Conservation (phyloP, 2,888 invertebrate genomes). For the Plebejus argus region DNA sequence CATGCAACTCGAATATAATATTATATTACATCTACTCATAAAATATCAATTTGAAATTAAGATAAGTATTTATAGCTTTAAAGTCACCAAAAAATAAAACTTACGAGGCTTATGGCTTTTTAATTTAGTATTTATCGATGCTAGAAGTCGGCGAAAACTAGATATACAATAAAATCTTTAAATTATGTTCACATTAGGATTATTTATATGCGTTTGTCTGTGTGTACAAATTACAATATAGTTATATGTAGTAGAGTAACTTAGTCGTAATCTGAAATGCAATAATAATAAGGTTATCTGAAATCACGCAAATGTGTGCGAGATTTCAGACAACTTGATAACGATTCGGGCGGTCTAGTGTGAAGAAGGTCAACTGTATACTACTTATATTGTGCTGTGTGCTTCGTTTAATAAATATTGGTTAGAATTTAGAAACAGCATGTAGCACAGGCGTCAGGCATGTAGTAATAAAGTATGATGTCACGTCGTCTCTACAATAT, state of each 20-base stretch:
- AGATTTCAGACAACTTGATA: no score
- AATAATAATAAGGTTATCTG: no score
- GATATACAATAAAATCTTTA: not conserved
- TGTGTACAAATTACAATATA: not conserved
- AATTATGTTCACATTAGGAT: not conserved
- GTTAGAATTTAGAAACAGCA: slow-evolving; percentile 25
- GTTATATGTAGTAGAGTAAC: no score
- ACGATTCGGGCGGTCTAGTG: not conserved
- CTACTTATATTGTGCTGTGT: not conserved
- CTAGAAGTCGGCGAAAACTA: not conserved
- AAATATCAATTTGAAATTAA: not conserved
- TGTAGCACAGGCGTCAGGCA: no score
- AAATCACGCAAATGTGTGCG: not conserved
- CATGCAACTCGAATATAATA: not conserved
- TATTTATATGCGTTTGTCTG: not conserved
- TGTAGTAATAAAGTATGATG: slow-evolving; percentile 21
- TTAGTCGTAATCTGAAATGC: no score
- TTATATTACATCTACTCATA: not conserved
- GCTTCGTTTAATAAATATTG: slow-evolving; percentile 19
- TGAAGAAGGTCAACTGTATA: no score
- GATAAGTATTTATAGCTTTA: not conserved
- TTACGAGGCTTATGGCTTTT: not conserved
- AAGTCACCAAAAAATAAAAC: not conserved
- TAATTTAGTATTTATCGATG: not conserved
- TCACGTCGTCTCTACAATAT: slow-evolving; percentile 17